phyloP scores from a whole-genome alignment of 2,113 vertebrate species.

The Apistogramma diplotaenia region DNA sequence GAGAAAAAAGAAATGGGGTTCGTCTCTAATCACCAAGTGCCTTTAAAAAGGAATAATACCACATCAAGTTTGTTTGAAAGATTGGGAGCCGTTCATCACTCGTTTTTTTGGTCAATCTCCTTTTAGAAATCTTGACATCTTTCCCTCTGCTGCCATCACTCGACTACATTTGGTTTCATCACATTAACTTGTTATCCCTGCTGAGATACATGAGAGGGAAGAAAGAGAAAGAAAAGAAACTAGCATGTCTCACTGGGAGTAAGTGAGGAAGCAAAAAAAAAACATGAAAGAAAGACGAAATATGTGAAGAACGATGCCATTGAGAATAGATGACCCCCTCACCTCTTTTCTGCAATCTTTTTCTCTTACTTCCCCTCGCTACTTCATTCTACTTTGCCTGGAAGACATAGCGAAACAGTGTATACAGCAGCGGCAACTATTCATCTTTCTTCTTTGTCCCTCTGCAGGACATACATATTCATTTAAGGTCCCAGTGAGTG shows the following conservation, averaged over 20 bases:
- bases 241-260: slow-evolving; percentile 19
- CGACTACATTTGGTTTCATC: slow-evolving; percentile 28
- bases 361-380: neutral
- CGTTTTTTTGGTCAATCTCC: neutral
- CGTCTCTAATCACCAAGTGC: slow-evolving; percentile 1
- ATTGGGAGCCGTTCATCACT: neutral
- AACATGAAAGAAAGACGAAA: slow-evolving; percentile 16
- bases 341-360: slow-evolving; percentile 2
- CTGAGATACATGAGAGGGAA: slow-evolving; percentile 21
- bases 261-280: slow-evolving; percentile 7
- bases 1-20: neutral
- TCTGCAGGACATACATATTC: slow-evolving; percentile 64
- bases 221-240: slow-evolving; percentile 10
- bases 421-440: slow-evolving; percentile 19
- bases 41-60: neutral
- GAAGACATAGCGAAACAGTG: neutral
- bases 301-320: slow-evolving; percentile 8
- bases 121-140: slow-evolving; percentile 3
- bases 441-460: slow-evolving; percentile 30
- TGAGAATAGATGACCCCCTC: slow-evolving; percentile 31
- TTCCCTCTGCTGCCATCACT: slow-evolving; percentile 9
- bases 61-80: slow-evolving; percentile 5
- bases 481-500: slow-evolving; percentile 24
- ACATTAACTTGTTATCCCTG: slow-evolving; percentile 32
- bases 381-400: slow-evolving; percentile 5